Evolutionary conservation across 2,797 vertebrate species (phyloP).

Genomic region (Enteromius thamalakanensis): DNA sequence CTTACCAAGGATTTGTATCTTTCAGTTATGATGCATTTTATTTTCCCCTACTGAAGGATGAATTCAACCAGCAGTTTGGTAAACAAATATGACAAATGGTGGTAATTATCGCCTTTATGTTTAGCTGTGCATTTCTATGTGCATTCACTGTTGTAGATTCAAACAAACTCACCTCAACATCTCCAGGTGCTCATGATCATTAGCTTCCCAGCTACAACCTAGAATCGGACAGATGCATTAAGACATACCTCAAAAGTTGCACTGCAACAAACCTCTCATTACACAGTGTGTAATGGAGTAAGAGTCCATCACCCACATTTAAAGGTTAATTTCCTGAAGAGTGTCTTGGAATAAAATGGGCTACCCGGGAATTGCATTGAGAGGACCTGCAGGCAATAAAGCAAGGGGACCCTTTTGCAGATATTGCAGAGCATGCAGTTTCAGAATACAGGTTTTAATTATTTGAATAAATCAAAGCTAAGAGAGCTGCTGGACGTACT

Average conservation of each 20-base stretch:
- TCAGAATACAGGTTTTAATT: conserved; percentile 8
- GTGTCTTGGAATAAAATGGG: conserved; percentile 20
- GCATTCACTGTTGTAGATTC: not conserved
- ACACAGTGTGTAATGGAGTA: conserved; percentile 34
- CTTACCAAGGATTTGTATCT: conserved; percentile 8
- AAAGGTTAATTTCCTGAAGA: conserved; percentile 35
- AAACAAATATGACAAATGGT: conserved; percentile 34
- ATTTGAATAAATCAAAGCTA: conserved; percentile 35
- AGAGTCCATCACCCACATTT: conserved; percentile 15
- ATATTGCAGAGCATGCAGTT: conserved; percentile 8
- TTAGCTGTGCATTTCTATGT: not conserved
- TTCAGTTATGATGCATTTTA: not conserved
- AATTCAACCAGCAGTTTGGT: conserved; percentile 12
- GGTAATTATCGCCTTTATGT: conserved; percentile 46
- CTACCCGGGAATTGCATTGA: conserved; percentile 13
- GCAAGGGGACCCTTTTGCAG: conserved; percentile 1
- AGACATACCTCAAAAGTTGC: conserved; percentile 29
- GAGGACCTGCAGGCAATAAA: conserved; percentile 26
- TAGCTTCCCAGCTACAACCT: not conserved
- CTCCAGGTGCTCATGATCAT: conserved; percentile 4
- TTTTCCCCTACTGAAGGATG: conserved; percentile 3
- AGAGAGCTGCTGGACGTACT: conserved; percentile 10
- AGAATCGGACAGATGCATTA: conserved; percentile 18
- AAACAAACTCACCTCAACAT: not conserved
- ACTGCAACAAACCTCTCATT: conserved; percentile 18